Conservation (phyloP, 1,140 invertebrate genomes). For the Rhagoletis zephyria region DNA sequence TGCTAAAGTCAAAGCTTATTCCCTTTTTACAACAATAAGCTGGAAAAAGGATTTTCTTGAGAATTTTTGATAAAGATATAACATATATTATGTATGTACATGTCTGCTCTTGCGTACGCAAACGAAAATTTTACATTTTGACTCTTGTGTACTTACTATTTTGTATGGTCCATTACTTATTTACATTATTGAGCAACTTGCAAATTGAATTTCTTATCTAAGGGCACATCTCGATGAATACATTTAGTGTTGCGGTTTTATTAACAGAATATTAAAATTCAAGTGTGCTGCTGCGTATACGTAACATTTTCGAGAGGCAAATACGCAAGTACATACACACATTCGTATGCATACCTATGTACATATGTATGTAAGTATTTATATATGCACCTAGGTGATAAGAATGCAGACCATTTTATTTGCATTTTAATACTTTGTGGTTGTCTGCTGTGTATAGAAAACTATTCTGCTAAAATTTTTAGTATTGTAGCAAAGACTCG, state of each 20-base stretch:
- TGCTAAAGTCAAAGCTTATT: no score
- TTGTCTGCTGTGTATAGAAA: neutral
- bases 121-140: neutral
- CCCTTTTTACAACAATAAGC: no score
- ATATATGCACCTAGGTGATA: neutral
- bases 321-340: neutral
- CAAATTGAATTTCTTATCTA: constrained; percentile 24
- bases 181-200: neutral
- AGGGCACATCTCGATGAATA: neutral
- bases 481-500: neutral
- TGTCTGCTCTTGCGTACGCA: neutral
- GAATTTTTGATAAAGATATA: no score
- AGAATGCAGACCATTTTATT: neutral
- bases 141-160: neutral
- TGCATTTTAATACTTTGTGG: neutral
- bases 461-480: neutral
- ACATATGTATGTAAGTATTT: neutral
- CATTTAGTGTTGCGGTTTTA: neutral
- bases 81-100: no score
- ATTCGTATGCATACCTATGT: neutral
- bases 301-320: neutral
- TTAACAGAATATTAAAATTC: neutral
- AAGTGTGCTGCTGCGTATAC: constrained; percentile 5
- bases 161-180: neutral
- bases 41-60: no score